Percentiles rank a stretch among this genome's conserved stretches.
phyloP scores from a whole-genome alignment of 2,797 vertebrate species.

The Macropodus opercularis region DNA sequence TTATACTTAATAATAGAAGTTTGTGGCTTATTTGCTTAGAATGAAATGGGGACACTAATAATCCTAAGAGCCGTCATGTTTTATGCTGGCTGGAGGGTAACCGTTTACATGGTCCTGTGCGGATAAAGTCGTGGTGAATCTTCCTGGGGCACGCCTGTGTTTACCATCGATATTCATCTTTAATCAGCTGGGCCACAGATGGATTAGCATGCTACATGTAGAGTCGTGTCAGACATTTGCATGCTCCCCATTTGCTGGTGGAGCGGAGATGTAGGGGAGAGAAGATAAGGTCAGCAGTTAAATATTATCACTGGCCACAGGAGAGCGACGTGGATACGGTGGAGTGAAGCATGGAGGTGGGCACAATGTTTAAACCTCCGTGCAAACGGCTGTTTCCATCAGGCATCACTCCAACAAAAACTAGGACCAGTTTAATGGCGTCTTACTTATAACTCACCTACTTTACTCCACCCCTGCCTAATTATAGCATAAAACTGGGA shows the following conservation, averaged over 20 bases:
- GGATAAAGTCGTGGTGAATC: slow-evolving; percentile 55
- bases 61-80: slow-evolving; percentile 45
- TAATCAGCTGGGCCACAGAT: slow-evolving; percentile 70
- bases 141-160: slow-evolving; percentile 50
- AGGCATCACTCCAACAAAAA: slow-evolving; percentile 28
- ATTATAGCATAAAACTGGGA: slow-evolving; percentile 3
- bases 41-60: slow-evolving; percentile 22
- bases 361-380: slow-evolving; percentile 60
- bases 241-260: slow-evolving; percentile 54
- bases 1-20: slow-evolving; percentile 24
- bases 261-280: slow-evolving; percentile 41
- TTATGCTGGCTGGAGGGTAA: slow-evolving; percentile 46
- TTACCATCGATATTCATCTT: slow-evolving; percentile 75
- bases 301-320: slow-evolving; percentile 77
- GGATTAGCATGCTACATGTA: slow-evolving; percentile 69
- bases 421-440: slow-evolving; percentile 17
- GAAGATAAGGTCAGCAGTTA: slow-evolving; percentile 77
- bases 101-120: slow-evolving; percentile 57
- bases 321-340: slow-evolving; percentile 56
- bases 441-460: slow-evolving; percentile 24
- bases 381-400: slow-evolving; percentile 32
- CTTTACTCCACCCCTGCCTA: slow-evolving; percentile 11
- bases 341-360: slow-evolving; percentile 38
- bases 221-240: slow-evolving; percentile 66
- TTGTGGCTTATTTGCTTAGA: slow-evolving; percentile 35